phyloP scores from a whole-genome alignment of 2,797 vertebrate genomes.

The Molothrus ater region DNA sequence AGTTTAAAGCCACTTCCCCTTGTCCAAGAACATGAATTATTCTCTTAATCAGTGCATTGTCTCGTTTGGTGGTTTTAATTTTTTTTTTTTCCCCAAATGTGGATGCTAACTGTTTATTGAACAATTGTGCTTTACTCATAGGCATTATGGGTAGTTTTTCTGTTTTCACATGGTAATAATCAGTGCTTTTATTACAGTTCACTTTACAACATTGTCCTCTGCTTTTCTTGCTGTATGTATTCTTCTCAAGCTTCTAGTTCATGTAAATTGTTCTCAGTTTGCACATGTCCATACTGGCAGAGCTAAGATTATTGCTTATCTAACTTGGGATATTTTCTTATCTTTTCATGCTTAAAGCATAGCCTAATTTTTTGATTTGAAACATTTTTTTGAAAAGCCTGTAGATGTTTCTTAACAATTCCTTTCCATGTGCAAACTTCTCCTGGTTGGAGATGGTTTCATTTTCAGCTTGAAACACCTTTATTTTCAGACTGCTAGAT shows the following conservation, averaged over 20 bases:
- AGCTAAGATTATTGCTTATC: neutral
- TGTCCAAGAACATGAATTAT: neutral
- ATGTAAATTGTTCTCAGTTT: neutral
- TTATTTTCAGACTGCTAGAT: neutral
- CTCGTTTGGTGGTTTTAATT: neutral
- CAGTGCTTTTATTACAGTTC: neutral
- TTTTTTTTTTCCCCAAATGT: neutral
- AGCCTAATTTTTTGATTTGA: neutral
- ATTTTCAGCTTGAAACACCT: neutral
- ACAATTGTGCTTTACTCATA: neutral
- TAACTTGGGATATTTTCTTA: neutral
- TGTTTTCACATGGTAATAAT: neutral
- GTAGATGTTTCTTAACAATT: neutral
- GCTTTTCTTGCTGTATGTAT: neutral
- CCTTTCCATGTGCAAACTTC: neutral
- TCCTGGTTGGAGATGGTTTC: neutral
- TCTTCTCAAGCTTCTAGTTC: neutral
- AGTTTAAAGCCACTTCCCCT: neutral
- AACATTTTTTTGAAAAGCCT: neutral
- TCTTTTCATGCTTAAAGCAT: neutral
- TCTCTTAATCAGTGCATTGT: neutral
- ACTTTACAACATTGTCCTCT: neutral
- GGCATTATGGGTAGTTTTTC: neutral
- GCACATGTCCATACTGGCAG: neutral
- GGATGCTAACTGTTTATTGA: neutral